Evolutionary conservation across 2,113 vertebrate species (phyloP), one percentile per base, ranked within the genome.

Genomic region (Chelonoidis abingdonii): DNA sequence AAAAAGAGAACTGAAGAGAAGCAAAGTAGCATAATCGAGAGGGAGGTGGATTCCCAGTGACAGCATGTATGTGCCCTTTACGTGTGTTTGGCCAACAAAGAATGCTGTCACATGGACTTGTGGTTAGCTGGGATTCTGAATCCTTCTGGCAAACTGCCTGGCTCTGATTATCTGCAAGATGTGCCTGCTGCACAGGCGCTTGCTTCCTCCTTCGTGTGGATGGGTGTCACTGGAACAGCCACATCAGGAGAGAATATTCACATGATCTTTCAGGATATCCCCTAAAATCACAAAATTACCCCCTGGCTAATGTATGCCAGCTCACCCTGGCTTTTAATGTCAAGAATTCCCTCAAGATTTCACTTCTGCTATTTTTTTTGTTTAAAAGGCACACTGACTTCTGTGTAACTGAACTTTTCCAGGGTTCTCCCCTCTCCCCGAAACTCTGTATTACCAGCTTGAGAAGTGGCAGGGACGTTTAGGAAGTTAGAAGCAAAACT

Each of bases 321-420:
- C 35, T 84, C 0, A 22, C 6, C 12, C 87, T 14, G 1, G 65
- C 47, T 69, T 94, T 76, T 65, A 97, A 97, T 93, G 96, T 92
- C 95, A 96, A 95, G 95, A 97, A 95, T 97, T 97, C 94, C 89
- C 97, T 97, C 38, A 1, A 0, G 0, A 59, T 95, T 94, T 95
- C 93, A 95, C 92, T 97, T 97, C 97, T 97, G 93, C 91, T 93
- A 86, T 96, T 95, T 83, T 54, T 47, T 84, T 94, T 89, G 90
- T 53, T 69, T 80, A 84, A 89, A 78, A 65, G 94, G 83, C 14
- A 44, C 19, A 6, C 2, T 2, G 52, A 89, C 93, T 80, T 21
- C 25, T 25, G 6, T 31, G 2, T 38, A 72, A 3, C 80, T 1
- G 4, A 92, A 25, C 62, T 65, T 47, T 65, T 57, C 89, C 89